Evolutionary conservation across 2,888 invertebrate genomes (phyloP), one percentile per base, ranked within the genome.

Genomic region (Lumbricus terrestris): DNA sequence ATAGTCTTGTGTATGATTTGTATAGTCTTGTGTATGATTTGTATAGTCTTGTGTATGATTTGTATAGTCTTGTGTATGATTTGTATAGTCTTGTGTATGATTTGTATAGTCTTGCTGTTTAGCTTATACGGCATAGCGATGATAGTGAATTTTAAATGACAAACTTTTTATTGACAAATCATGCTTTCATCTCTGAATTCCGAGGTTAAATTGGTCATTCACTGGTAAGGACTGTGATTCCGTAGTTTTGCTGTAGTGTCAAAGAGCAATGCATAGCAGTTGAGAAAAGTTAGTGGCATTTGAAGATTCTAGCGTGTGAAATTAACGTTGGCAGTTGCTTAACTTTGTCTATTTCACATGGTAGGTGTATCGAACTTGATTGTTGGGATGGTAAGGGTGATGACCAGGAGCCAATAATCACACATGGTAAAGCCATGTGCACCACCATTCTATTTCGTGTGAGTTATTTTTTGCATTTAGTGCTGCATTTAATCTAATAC

Each of bases 351-450:
- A n/a, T 85, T 85, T 85, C 35, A 85, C 34, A 18, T 88, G 69
- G n/a, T 95, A 97, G 98, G 93, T 99, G 99, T 95, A 98, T 99
- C 5, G 99, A 99, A 95, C 96, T 99, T 90, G 99, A 99, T 95
- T 99, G 98, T 95, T 99, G 99, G 99, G 99, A 99, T 95, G 99
- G 99, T 18, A 97, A 97, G 95, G 97, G 97, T 0, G 98, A 98
- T 95, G 98, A 99, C 94, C 98, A 99, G 94, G 99, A 99, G 94
- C 99, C 99, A 0, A 99, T 99, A 94, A 99, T 99, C 93, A 99
- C 99, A 54, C 99, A 99, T 95, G 99, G 99, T 88, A 99, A 99
- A 96, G 99, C 99, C 15, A 99, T 99, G 98, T 99, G 99, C 95
- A 99, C 99, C 6, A 99, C 99, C 95, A 99, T 99, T 94, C 96